These are phyloP conservation scores for Bradypus variegatus DNA, from an alignment of 2,797 vertebrate species.

Conservation along the genomic window DNA sequence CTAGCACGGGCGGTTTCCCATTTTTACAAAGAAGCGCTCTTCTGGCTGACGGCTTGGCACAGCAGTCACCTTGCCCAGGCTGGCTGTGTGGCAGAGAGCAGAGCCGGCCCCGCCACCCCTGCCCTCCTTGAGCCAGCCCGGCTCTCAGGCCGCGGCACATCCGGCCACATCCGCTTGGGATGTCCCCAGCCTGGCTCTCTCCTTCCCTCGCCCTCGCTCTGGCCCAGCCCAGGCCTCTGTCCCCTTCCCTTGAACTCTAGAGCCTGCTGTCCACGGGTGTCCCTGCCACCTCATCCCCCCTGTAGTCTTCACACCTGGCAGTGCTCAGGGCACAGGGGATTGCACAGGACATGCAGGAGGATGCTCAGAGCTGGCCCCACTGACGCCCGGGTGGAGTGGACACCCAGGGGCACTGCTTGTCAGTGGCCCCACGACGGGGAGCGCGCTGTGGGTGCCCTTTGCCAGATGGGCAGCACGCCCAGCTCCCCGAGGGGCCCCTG, in stretches of 20 bases:
- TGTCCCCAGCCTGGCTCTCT: neutral
- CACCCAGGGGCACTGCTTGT: neutral
- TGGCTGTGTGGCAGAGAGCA: neutral
- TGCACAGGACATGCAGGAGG: neutral
- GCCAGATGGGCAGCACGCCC: too few species aligned
- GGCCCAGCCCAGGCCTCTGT: neutral
- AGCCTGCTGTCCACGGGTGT: neutral
- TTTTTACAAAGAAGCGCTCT: neutral
- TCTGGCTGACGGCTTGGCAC: neutral
- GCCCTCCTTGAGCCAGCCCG: neutral
- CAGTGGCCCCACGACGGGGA: neutral
- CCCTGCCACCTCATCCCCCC: neutral
- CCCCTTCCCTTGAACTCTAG: neutral
- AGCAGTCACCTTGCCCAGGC: neutral
- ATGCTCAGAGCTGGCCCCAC: neutral
- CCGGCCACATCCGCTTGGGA: neutral
- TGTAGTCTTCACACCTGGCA: neutral
- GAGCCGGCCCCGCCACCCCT: too few species aligned
- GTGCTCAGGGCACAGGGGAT: neutral
- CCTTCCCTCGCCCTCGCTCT: neutral
- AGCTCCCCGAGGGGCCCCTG: neutral
- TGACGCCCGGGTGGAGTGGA: neutral
- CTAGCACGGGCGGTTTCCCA: neutral
- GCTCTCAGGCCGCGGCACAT: neutral
- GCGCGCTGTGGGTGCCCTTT: neutral